Base-by-base conservation (phyloP, 2,797 vertebrate species). In the Melanotaenia pygmaea region DNA sequence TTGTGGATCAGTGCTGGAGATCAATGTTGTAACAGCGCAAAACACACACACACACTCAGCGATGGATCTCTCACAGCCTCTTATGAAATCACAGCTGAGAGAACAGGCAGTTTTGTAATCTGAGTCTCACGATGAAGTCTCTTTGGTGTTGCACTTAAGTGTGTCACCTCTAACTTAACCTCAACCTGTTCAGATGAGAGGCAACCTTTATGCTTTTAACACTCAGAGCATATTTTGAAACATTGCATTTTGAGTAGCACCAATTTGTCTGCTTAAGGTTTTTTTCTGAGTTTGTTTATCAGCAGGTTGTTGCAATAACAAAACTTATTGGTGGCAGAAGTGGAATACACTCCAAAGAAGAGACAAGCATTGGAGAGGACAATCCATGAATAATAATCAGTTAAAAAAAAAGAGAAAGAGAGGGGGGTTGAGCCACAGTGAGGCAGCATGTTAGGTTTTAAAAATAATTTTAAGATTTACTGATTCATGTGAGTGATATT, bases 21-120 rank as follows among this genome's bases (percentile, higher is more conserved):
- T 86, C 81, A 81, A 77, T 70, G 87, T 80, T 77, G 82, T 70
- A 87, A 82, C 72, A 56, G 32, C 59, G 7, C 60, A 43, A 22
- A 56, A 50, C 59, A 45, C 62, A 63, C 61, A 51, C 66, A 59
- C 40, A 38, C 60, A 64, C 64, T 35, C 35, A 65, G 61, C 8
- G 35, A 80, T 80, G 68, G 67, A 71, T 80, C 82, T 79, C 80
- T 80, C 69, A 81, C 80, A 88, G 83, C 83, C 80, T 88, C 84
- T 91, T 84, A 83, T 86, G 82, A 88, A 91, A 91, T 85, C 86
- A 74, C 81, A 66, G 80, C 77, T 45, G 72, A 82, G 77, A 80
- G 70, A 88, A 85, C 67, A 60, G 77, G 77, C 75, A 76, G 83
- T 89, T 87, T 85, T 75, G 84, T 82, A 88, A 90, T 87, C 78